phyloP scores from a whole-genome alignment of 2,888 invertebrate species.

The Crepidodera aurea region DNA sequence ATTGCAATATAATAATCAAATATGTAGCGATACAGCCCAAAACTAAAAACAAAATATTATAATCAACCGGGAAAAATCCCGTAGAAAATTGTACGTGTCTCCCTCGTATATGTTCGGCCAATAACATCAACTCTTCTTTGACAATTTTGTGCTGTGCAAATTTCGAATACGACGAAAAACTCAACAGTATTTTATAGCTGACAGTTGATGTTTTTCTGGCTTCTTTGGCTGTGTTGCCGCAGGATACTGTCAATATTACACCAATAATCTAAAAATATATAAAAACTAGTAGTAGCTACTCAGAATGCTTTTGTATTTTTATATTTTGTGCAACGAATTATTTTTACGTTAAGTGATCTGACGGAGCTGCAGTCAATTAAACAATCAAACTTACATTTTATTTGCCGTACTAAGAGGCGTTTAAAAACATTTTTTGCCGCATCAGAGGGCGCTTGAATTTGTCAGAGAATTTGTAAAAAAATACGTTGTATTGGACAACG shows the following conservation, averaged over 20 bases:
- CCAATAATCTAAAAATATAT: conserved; percentile 31
- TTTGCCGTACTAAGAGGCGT: too few relatives aligned
- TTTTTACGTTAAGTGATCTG: too few relatives aligned
- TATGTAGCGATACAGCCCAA: conserved; percentile 34
- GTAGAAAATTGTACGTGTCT: conserved; percentile 33
- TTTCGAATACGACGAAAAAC: conserved; percentile 24
- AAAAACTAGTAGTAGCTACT: too few relatives aligned
- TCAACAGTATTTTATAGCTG: conserved; percentile 35
- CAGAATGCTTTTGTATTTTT: too few relatives aligned
- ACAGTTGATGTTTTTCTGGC: conserved; percentile 34
- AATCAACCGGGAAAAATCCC: conserved; percentile 36
- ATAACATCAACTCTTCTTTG: conserved; percentile 34
- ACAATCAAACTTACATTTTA: too few relatives aligned
- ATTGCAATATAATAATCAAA: conserved; percentile 36
- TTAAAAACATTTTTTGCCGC: too few relatives aligned
- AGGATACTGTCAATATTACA: conserved; percentile 23
- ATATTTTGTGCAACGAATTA: too few relatives aligned
- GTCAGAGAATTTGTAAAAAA: too few relatives aligned
- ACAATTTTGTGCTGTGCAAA: conserved; percentile 17
- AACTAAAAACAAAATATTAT: conserved; percentile 33
- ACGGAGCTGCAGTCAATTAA: too few relatives aligned
- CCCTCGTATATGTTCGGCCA: conserved; percentile 35
- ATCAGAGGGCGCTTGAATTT: too few relatives aligned
- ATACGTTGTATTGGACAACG: too few relatives aligned
- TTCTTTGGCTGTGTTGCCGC: conserved; percentile 30